These are phyloP conservation scores for Caracal caracal DNA, from an alignment of 2,113 vertebrate species.

Conservation along the genomic window DNA sequence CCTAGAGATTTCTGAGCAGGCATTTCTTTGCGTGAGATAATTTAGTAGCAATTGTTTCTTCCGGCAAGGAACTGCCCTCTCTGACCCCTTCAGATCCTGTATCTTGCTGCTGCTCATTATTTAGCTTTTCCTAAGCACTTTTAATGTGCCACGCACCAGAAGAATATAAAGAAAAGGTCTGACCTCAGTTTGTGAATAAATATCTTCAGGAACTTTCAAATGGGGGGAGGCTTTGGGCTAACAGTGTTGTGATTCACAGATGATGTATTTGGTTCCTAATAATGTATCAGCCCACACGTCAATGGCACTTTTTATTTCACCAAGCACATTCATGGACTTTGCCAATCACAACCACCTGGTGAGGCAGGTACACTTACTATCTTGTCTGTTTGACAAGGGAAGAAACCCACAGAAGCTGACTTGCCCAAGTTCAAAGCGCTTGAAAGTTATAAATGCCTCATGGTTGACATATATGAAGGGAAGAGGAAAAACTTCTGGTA, in stretches of 20 bases:
- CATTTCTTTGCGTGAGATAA: neutral
- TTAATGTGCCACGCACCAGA: neutral
- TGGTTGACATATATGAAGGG: neutral
- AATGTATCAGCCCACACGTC: neutral
- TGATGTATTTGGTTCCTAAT: conserved; percentile 35
- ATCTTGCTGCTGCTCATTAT: neutral
- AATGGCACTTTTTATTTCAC: neutral
- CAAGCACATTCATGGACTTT: neutral
- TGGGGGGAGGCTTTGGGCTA: neutral
- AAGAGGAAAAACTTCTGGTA: neutral
- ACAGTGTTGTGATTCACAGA: neutral
- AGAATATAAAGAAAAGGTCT: neutral
- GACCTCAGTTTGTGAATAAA: neutral
- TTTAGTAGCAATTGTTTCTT: neutral
- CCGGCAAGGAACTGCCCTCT: neutral
- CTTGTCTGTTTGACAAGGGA: conserved; percentile 4
- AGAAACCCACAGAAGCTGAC: neutral
- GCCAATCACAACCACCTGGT: neutral
- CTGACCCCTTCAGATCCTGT: neutral
- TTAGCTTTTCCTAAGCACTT: conserved; percentile 3
- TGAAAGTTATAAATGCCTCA: neutral
- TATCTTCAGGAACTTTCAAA: conserved; percentile 2
- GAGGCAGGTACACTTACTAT: neutral
- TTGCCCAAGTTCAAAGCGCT: neutral
- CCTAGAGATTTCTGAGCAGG: neutral